These are phyloP conservation scores for Agrotis ipsilon DNA, from an alignment of 2,888 invertebrate species.

Conservation along the genomic window DNA sequence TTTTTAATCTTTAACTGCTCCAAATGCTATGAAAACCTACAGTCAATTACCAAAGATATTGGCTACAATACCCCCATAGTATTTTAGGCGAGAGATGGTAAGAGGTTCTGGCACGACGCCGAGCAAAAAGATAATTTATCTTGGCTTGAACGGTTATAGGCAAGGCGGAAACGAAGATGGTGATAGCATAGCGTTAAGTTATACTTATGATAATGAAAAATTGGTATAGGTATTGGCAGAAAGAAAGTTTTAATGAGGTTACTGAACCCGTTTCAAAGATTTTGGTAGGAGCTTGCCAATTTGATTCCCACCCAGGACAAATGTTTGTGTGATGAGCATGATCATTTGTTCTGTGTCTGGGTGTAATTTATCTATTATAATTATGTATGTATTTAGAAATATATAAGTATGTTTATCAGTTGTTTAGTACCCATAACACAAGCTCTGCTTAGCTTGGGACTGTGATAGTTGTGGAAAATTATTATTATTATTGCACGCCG, in stretches of 20 bases:
- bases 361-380: no score
- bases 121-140: constrained; percentile 54
- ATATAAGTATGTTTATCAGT: no score
- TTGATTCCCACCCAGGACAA: no score
- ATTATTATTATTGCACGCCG: no score
- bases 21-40: constrained; percentile 1
- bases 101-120: constrained; percentile 59
- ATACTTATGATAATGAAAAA: constrained; percentile 32
- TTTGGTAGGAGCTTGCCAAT: not conserved
- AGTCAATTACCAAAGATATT: constrained; percentile 26
- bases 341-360: no score
- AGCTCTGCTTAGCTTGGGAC: no score
- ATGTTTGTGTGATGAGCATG: no score
- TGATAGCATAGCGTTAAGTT: constrained; percentile 41
- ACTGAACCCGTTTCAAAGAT: not conserved
- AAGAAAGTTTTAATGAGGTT: not conserved
- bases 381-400: no score
- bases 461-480: no score
- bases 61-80: constrained; percentile 11
- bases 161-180: constrained; percentile 25
- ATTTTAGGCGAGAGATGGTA: constrained; percentile 49
- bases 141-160: constrained; percentile 31
- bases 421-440: no score
- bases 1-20: no score
- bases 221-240: constrained; percentile 1